phyloP scores from a whole-genome alignment of 2,113 vertebrate species.

The Cariama cristata region DNA sequence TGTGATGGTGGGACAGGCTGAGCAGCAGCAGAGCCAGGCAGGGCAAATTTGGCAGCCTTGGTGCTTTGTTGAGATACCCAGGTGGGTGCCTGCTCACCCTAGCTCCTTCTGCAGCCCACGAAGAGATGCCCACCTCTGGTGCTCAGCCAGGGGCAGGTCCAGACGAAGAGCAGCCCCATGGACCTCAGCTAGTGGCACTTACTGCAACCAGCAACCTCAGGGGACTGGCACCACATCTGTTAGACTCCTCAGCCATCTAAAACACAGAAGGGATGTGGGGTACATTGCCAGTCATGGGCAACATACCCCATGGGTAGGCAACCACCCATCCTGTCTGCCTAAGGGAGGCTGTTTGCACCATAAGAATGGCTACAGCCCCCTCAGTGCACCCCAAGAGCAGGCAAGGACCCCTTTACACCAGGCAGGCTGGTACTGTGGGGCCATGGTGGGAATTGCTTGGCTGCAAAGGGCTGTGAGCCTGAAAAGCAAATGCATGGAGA shows the following conservation, averaged over 20 bases:
- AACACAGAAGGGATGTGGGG: rapidly evolving
- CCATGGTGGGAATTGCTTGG: rapidly evolving
- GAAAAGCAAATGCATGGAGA: neutral
- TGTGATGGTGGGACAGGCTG: neutral
- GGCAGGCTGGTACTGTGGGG: neutral
- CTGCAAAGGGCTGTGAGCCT: neutral
- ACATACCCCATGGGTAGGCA: rapidly evolving
- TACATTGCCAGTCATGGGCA: neutral
- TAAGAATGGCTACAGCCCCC: neutral
- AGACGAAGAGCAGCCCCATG: neutral
- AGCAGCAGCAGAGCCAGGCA: neutral
- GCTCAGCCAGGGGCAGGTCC: neutral
- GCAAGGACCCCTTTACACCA: neutral
- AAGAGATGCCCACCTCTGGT: neutral
- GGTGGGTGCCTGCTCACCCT: neutral
- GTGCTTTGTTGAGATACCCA: neutral
- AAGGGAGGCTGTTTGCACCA: neutral
- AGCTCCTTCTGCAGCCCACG: neutral
- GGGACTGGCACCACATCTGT: neutral
- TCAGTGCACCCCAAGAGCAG: neutral
- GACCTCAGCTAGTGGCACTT: neutral
- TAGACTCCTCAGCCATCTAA: neutral
- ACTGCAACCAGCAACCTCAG: neutral
- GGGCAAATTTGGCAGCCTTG: neutral
- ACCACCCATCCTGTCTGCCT: rapidly evolving